Conservation (phyloP, 2,797 vertebrate species). For the Phoeniculus purpureus region DNA sequence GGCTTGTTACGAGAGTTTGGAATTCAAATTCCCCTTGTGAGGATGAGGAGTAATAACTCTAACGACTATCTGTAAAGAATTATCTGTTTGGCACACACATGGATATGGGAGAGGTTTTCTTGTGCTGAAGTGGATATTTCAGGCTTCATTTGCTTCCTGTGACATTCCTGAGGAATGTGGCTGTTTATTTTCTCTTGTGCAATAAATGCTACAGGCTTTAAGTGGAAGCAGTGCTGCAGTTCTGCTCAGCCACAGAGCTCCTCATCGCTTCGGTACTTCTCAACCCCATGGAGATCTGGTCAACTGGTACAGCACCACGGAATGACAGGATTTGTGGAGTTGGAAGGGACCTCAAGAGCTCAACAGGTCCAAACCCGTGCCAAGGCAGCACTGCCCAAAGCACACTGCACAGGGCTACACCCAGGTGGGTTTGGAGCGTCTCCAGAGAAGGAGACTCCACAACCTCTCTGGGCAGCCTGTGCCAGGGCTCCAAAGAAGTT, state of each 20-base stretch:
- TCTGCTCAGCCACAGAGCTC: background rate
- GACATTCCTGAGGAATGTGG: background rate
- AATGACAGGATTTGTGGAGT: no score
- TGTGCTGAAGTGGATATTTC: background rate
- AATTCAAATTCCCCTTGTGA: slow-evolving; percentile 9
- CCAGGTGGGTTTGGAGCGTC: no score
- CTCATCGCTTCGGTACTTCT: background rate
- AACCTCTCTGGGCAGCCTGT: no score
- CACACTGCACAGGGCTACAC: no score
- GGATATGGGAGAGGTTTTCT: background rate
- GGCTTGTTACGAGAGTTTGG: background rate
- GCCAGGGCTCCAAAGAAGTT: no score
- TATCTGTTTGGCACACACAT: background rate
- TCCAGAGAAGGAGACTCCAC: no score
- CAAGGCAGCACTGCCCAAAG: no score
- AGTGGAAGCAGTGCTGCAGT: background rate
- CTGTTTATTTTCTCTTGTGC: background rate
- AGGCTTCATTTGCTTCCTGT: background rate
- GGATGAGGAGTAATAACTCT: background rate
- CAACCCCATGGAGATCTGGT: background rate
- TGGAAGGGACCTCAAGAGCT: no score
- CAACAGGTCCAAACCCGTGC: no score
- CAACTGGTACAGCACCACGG: background rate
- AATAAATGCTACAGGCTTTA: background rate
- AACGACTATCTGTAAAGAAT: background rate